phyloP scores from a whole-genome alignment of 2,797 vertebrate genomes.

The Austrolebias charrua region DNA sequence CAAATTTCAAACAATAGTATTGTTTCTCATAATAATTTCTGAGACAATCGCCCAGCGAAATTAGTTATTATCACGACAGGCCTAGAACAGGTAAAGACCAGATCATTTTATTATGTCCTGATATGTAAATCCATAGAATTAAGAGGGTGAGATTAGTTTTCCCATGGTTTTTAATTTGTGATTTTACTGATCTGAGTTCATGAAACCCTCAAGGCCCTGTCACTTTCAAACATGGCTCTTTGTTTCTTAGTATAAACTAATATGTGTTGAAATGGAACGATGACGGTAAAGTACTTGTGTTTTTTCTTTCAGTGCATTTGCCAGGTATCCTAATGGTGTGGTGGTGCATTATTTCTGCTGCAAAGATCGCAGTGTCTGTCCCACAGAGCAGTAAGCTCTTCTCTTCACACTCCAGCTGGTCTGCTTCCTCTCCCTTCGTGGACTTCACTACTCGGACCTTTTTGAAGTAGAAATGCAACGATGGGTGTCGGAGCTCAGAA shows the following conservation, averaged over 20 bases:
- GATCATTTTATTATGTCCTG: too few species aligned
- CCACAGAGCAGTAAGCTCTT: slow-evolving; percentile 71
- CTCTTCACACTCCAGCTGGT: background rate
- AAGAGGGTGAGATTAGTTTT: too few species aligned
- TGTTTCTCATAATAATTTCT: too few species aligned
- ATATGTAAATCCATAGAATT: too few species aligned
- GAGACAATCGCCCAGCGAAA: too few species aligned
- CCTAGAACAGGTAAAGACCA: too few species aligned
- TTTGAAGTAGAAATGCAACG: slow-evolving; percentile 5
- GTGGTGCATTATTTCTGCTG: slow-evolving; percentile 99
- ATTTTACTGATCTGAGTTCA: too few species aligned
- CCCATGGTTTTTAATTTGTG: too few species aligned
- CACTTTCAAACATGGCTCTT: background rate
- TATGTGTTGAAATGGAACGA: background rate
- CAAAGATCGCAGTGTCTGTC: slow-evolving; percentile 87
- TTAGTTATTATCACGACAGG: too few species aligned
- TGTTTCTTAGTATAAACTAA: background rate
- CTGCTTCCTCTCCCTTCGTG: background rate
- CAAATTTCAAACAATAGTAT: too few species aligned
- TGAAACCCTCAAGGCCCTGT: too few species aligned
- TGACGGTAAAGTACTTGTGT: background rate
- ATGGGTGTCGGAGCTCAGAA: slow-evolving; percentile 1
- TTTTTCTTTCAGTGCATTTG: slow-evolving; percentile 86
- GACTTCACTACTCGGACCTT: slow-evolving; percentile 18
- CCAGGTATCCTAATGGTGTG: slow-evolving; percentile 94